phyloP scores from a whole-genome alignment of 2,113 vertebrate genomes.

The Guaruba guarouba region DNA sequence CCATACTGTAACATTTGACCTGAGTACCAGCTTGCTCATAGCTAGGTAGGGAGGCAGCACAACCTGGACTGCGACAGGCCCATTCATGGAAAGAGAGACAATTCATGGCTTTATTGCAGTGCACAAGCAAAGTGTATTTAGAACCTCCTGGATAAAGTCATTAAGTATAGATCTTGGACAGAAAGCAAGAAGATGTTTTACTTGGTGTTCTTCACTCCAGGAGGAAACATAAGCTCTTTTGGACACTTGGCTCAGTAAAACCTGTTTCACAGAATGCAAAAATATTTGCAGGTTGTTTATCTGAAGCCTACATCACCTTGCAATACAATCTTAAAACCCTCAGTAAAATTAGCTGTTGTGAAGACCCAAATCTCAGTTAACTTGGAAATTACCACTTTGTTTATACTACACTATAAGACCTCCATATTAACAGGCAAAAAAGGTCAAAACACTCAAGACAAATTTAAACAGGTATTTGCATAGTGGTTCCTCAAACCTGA shows the following conservation, averaged over 20 bases:
- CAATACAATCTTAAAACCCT: not conserved
- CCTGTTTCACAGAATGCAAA: not conserved
- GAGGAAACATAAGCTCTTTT: not conserved
- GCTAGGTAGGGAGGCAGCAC: not conserved
- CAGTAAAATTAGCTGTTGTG: not conserved
- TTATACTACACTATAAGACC: not conserved
- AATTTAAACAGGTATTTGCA: not conserved
- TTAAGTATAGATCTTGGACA: not conserved
- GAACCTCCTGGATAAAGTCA: not conserved
- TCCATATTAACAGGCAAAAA: not conserved
- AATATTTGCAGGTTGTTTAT: not conserved
- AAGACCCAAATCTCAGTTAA: not conserved
- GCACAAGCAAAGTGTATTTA: fast-evolving
- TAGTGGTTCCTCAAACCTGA: not conserved
- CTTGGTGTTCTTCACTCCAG: not conserved
- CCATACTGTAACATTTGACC: not conserved
- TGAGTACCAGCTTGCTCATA: not conserved
- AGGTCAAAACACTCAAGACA: not conserved
- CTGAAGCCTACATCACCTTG: not conserved
- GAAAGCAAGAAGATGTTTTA: not conserved
- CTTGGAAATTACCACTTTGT: not conserved
- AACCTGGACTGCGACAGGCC: not conserved
- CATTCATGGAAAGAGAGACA: not conserved
- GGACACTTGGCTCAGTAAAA: not conserved
- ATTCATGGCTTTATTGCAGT: not conserved